These are phyloP conservation scores for Brienomyrus brachyistius DNA, from an alignment of 2,113 vertebrate species.

Conservation along the genomic window DNA sequence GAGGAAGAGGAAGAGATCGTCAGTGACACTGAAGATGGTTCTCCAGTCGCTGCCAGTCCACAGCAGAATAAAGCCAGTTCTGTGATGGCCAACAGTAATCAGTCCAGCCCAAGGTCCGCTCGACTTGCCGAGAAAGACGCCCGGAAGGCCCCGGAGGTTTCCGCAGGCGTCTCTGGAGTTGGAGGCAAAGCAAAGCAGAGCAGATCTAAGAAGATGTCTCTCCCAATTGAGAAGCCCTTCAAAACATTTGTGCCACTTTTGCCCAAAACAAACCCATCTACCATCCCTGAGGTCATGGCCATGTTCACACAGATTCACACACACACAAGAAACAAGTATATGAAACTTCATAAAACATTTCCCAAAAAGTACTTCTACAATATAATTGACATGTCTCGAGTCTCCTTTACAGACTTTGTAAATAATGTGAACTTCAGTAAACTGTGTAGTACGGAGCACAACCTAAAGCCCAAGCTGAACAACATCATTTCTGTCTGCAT, in stretches of 20 bases:
- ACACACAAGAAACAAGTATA: slow-evolving; percentile 81
- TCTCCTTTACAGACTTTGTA: slow-evolving; percentile 78
- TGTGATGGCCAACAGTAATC: slow-evolving; percentile 27
- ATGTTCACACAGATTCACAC: slow-evolving; percentile 72
- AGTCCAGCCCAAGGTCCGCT: slow-evolving; percentile 37
- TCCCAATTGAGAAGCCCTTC: slow-evolving; percentile 51
- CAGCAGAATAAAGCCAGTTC: slow-evolving; percentile 42
- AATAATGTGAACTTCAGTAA: slow-evolving; percentile 71
- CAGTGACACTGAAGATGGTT: slow-evolving; percentile 69
- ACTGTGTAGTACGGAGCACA: slow-evolving; percentile 60
- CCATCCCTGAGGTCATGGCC: slow-evolving; percentile 75
- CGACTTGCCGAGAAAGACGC: slow-evolving; percentile 26
- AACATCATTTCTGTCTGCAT: slow-evolving; percentile 73
- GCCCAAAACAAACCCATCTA: slow-evolving; percentile 55
- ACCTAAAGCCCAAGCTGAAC: slow-evolving; percentile 72
- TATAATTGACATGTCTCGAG: slow-evolving; percentile 79
- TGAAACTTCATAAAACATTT: slow-evolving; percentile 91
- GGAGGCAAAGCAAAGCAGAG: slow-evolving; percentile 1
- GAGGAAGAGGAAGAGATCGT: slow-evolving; percentile 90
- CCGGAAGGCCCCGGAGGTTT: slow-evolving; percentile 23
- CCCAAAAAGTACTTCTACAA: slow-evolving; percentile 78
- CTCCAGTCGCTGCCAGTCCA: slow-evolving; percentile 39
- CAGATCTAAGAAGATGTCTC: slow-evolving; percentile 37
- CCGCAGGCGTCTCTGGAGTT: slow-evolving; percentile 26
- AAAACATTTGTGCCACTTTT: slow-evolving; percentile 52